Evolutionary conservation across 2,888 invertebrate species (phyloP).

Genomic region (Amphipoea lucens): DNA sequence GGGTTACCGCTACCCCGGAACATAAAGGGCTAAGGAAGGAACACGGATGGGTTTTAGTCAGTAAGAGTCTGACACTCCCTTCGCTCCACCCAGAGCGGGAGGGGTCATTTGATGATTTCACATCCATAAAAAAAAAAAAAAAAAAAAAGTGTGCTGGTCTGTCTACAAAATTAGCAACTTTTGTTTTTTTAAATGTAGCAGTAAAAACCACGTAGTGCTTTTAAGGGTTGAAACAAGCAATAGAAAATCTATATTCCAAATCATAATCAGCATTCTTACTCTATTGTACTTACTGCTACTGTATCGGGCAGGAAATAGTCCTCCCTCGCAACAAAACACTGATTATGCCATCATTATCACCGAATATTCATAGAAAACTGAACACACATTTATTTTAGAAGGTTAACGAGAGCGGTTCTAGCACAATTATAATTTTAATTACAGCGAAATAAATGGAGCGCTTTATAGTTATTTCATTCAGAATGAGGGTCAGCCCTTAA

Average conservation of each 20-base stretch:
- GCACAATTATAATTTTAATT: slow-evolving; percentile 22
- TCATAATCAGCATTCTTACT: not conserved
- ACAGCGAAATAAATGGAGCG: slow-evolving; percentile 10
- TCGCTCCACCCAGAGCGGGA: too few relatives aligned
- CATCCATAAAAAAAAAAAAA: too few relatives aligned
- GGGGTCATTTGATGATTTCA: too few relatives aligned
- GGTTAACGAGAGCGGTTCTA: not conserved
- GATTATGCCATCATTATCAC: not conserved
- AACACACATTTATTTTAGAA: not conserved
- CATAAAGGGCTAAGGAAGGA: too few relatives aligned
- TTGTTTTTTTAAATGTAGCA: not conserved
- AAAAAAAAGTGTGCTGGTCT: too few relatives aligned
- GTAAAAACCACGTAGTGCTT: not conserved
- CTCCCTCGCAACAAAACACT: not conserved
- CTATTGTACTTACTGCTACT: not conserved
- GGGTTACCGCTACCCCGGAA: too few relatives aligned
- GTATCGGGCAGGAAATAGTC: slow-evolving; percentile 9
- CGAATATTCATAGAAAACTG: not conserved
- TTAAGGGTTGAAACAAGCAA: not conserved
- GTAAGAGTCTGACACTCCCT: too few relatives aligned
- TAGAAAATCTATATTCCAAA: not conserved
- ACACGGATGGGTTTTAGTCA: too few relatives aligned
- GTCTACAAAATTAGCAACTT: not conserved
- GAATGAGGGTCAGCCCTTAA: not conserved
- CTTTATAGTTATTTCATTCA: slow-evolving; percentile 5